phyloP scores from a whole-genome alignment of 2,888 invertebrate genomes.

The Chalcosyrphus nemorum region DNA sequence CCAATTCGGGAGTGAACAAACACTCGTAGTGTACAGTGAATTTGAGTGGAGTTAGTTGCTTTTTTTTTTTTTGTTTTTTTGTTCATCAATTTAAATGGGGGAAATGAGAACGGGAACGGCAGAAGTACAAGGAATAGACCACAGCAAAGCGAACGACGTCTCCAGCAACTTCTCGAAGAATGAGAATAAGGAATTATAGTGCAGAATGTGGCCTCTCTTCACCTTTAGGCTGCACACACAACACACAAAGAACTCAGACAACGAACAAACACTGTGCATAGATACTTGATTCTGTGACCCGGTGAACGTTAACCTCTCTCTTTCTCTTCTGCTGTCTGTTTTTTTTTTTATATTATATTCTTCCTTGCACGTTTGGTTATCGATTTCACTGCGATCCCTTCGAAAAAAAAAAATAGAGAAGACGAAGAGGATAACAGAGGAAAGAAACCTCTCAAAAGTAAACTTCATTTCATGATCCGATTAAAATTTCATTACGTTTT shows the following conservation, averaged over 20 bases:
- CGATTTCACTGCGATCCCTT: constrained; percentile 52
- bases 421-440: not conserved
- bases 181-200: constrained; percentile 27
- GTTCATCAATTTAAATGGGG: constrained; percentile 17
- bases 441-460: constrained; percentile 69
- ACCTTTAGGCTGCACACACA: constrained; percentile 43
- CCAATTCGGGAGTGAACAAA: constrained; percentile 59
- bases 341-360: not conserved
- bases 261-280: constrained; percentile 40
- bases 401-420: not conserved
- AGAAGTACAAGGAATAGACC: not conserved
- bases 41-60: not conserved
- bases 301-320: constrained; percentile 69
- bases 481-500: constrained; percentile 59
- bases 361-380: constrained; percentile 51
- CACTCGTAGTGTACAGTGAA: not conserved
- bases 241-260: constrained; percentile 46
- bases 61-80: constrained; percentile 15
- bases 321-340: constrained; percentile 27
- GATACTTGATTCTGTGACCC: constrained; percentile 64
- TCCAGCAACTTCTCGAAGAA: not conserved
- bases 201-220: constrained; percentile 52
- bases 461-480: constrained; percentile 69
- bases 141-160: not conserved
- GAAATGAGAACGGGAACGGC: constrained; percentile 29